phyloP scores from a whole-genome alignment of 2,797 vertebrate genomes.

The Anolis apletophallus region DNA sequence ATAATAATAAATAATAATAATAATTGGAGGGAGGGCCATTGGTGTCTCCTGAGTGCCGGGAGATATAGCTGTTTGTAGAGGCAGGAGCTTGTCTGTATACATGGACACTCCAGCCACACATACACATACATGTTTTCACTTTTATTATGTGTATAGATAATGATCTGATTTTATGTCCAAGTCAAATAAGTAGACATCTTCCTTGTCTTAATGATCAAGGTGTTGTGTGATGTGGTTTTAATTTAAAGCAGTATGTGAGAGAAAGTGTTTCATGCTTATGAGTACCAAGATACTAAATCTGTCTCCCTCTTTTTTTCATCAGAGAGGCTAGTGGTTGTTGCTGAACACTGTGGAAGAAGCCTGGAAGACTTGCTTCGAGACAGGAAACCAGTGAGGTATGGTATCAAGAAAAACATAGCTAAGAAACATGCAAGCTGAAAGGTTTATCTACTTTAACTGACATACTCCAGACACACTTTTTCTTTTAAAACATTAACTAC shows the following conservation, averaged over 20 bases:
- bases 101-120: too few species aligned
- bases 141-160: neutral
- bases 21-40: too few species aligned
- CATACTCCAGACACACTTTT: conserved; percentile 42
- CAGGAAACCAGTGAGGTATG: conserved; percentile 87
- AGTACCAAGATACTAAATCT: conserved; percentile 25
- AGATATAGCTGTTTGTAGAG: too few species aligned
- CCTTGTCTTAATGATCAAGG: conserved; percentile 28
- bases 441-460: conserved; percentile 20
- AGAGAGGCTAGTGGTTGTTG: conserved; percentile 96
- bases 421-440: conserved; percentile 24
- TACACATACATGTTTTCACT: too few species aligned
- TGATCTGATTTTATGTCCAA: conserved; percentile 9
- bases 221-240: neutral
- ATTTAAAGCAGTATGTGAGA: neutral
- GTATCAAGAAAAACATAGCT: conserved; percentile 34
- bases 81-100: too few species aligned
- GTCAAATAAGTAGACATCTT: neutral
- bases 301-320: conserved; percentile 19
- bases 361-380: conserved; percentile 89
- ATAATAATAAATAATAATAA: too few species aligned
- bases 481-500: conserved; percentile 37
- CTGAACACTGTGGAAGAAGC: conserved; percentile 91
- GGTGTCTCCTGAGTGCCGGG: too few species aligned
- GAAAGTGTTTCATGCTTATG: conserved; percentile 29